Conservation (phyloP, 1,140 invertebrate genomes). For the Drosophila jambulina region DNA sequence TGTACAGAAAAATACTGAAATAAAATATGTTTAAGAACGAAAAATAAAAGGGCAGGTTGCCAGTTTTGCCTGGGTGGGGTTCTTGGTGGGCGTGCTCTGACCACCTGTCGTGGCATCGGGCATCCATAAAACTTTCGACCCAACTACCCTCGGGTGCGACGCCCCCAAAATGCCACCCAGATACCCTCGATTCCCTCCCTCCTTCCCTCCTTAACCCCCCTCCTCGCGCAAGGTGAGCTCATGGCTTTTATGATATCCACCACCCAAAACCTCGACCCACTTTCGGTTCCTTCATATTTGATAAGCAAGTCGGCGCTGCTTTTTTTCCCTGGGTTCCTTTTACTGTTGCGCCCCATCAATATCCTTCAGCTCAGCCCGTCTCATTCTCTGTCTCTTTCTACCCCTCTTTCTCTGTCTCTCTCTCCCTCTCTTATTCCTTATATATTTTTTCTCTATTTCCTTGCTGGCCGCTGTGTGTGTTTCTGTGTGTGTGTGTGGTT, state of each 20-base stretch:
- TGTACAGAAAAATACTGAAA: constrained; percentile 5
- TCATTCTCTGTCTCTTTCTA: constrained; percentile 20
- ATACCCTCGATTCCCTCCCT: constrained; percentile 1
- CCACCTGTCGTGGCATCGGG: constrained; percentile 67
- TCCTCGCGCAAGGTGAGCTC: constrained; percentile 58
- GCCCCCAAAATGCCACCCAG: constrained; percentile 21
- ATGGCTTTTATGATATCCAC: constrained; percentile 74
- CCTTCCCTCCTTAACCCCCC: not conserved
- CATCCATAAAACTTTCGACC: constrained; percentile 76
- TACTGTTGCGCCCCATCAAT: constrained; percentile 79
- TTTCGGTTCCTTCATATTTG: constrained; percentile 80
- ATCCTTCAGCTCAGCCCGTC: constrained; percentile 51
- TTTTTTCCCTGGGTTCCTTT: constrained; percentile 44
- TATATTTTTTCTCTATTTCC: constrained; percentile 33
- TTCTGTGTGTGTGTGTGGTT: constrained; percentile 55
- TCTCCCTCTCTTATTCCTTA: constrained; percentile 1
- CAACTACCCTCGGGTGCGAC: constrained; percentile 72
- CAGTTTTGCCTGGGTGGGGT: not conserved
- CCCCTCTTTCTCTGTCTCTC: not conserved
- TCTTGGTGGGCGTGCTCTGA: constrained; percentile 46
- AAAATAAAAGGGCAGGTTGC: constrained; percentile 30
- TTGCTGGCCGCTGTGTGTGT: constrained; percentile 13
- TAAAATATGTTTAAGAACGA: constrained; percentile 53
- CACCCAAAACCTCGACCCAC: constrained; percentile 56
- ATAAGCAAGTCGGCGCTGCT: constrained; percentile 68